Evolutionary conservation across 2,797 vertebrate genomes (phyloP).

Genomic region (Oryzias sinensis): DNA sequence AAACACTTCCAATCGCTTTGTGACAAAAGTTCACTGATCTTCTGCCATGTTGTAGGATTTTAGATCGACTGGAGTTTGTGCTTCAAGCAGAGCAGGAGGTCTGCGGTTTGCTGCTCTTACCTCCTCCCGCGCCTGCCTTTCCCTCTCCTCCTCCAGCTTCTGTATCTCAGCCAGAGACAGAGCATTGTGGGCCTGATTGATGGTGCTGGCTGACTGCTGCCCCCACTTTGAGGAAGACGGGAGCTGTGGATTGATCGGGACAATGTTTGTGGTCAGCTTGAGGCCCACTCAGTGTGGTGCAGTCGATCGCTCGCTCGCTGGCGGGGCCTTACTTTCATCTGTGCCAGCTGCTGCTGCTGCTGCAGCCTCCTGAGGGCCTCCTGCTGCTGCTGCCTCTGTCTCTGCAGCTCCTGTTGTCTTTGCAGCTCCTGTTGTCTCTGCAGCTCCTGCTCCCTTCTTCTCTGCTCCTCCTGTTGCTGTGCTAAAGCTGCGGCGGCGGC

Average conservation of each 20-base stretch:
- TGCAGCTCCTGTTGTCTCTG: constrained; percentile 91
- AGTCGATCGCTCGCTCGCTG: background rate
- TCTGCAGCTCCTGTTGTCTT: constrained; percentile 89
- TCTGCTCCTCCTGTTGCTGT: constrained; percentile 87
- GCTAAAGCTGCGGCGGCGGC: constrained; percentile 84
- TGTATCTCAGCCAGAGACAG: constrained; percentile 96
- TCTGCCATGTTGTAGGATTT: too few relatives aligned
- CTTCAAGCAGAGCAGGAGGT: background rate
- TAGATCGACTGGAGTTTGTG: too few relatives aligned
- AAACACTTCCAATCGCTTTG: too few relatives aligned
- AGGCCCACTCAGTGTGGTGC: background rate
- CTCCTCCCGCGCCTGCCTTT: constrained; percentile 88
- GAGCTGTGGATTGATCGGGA: constrained; percentile 74
- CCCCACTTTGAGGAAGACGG: constrained; percentile 99
- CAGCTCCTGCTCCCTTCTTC: constrained; percentile 85
- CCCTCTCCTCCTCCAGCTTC: constrained; percentile 95
- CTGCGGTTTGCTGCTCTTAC: constrained; percentile 59
- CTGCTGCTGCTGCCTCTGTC: constrained; percentile 93
- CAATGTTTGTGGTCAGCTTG: constrained; percentile 1
- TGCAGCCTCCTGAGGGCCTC: constrained; percentile 91
- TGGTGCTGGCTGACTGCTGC: constrained; percentile 84
- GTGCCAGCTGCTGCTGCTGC: constrained; percentile 94
- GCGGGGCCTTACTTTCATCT: constrained; percentile 86
- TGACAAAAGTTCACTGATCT: too few relatives aligned
- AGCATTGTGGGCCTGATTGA: constrained; percentile 84